These are phyloP conservation scores for Acrocyrtus sp. DNA, from an alignment of 2,888 invertebrate species.

Conservation along the genomic window DNA sequence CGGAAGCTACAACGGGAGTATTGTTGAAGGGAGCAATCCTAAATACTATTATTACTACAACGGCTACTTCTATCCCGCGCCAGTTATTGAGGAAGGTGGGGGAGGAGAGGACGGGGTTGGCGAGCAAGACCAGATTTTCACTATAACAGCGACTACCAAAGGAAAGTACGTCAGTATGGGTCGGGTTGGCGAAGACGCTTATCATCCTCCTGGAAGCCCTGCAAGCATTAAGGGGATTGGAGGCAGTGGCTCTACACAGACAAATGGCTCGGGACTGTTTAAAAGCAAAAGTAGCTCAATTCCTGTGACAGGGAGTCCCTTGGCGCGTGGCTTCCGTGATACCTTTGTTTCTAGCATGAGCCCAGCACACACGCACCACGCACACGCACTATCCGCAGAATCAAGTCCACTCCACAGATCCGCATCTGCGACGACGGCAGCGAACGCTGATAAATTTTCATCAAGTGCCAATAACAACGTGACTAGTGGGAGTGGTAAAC, in stretches of 20 bases:
- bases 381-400: slow-evolving; percentile 41
- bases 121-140: slow-evolving; percentile 42
- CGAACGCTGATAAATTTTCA: slow-evolving; percentile 12
- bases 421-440: slow-evolving; percentile 20
- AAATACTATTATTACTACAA: slow-evolving; percentile 43
- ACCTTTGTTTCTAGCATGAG: slow-evolving; percentile 57
- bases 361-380: slow-evolving; percentile 24
- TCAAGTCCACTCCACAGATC: slow-evolving; percentile 51
- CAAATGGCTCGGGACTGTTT: slow-evolving; percentile 42
- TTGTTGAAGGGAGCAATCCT: slow-evolving; percentile 26
- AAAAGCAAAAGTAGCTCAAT: slow-evolving; percentile 59
- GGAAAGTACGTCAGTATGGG: slow-evolving; percentile 26
- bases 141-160: slow-evolving; percentile 20
- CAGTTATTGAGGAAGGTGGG: slow-evolving; percentile 8
- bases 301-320: slow-evolving; percentile 42
- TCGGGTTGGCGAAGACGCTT: slow-evolving; percentile 38
- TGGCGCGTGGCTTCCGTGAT: slow-evolving; percentile 53
- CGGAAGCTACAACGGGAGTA: slow-evolving; percentile 26
- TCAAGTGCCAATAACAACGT: slow-evolving; percentile 28
- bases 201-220: slow-evolving; percentile 45
- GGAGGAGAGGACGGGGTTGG: slow-evolving; percentile 4
- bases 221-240: slow-evolving; percentile 13
- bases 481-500: slow-evolving; percentile 69
- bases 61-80: slow-evolving; percentile 28
- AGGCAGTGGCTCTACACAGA: slow-evolving; percentile 4